Percentiles rank a stretch among this genome's conserved stretches.
phyloP scores from a whole-genome alignment of 2,888 invertebrate species.

The Chromoteleia sp. region DNA sequence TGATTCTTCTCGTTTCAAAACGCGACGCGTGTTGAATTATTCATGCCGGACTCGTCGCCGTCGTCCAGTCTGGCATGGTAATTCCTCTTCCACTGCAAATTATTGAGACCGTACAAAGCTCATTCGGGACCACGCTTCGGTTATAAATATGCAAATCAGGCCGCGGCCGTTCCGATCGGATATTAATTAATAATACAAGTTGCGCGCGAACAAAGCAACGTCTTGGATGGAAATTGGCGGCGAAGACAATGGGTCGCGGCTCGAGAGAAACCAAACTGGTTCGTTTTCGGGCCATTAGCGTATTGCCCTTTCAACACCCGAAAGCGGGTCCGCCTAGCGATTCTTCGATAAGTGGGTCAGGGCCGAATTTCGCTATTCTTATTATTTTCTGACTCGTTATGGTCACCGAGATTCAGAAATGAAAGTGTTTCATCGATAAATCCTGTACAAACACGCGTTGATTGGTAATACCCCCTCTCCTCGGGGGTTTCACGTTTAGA shows the following conservation, averaged over 20 bases:
- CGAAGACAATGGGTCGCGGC: constrained; percentile 9
- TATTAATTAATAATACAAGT: constrained; percentile 58
- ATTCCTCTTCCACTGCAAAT: constrained; percentile 70
- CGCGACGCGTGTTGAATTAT: constrained; percentile 74
- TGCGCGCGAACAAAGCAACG: constrained; percentile 8
- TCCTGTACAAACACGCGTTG: constrained; percentile 1
- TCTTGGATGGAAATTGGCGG: not conserved
- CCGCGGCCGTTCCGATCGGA: constrained; percentile 39
- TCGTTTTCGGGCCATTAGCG: constrained; percentile 44
- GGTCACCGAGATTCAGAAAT: constrained; percentile 24
- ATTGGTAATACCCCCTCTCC: constrained; percentile 1
- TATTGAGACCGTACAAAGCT: constrained; percentile 69
- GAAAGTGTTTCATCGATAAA: constrained; percentile 26
- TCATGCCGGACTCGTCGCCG: constrained; percentile 74
- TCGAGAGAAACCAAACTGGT: constrained; percentile 1
- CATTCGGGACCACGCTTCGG: constrained; percentile 52
- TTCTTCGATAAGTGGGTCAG: constrained; percentile 58
- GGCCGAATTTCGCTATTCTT: constrained; percentile 53
- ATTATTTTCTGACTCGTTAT: constrained; percentile 36
- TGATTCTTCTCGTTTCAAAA: constrained; percentile 71
- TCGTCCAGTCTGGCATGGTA: constrained; percentile 74
- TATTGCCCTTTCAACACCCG: constrained; percentile 17
- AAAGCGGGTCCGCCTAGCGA: constrained; percentile 47
- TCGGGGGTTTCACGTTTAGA: no score
- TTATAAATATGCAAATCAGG: constrained; percentile 58